Evolutionary conservation across 2,888 invertebrate genomes (phyloP).

Genomic region (Eupelmus urozonus): DNA sequence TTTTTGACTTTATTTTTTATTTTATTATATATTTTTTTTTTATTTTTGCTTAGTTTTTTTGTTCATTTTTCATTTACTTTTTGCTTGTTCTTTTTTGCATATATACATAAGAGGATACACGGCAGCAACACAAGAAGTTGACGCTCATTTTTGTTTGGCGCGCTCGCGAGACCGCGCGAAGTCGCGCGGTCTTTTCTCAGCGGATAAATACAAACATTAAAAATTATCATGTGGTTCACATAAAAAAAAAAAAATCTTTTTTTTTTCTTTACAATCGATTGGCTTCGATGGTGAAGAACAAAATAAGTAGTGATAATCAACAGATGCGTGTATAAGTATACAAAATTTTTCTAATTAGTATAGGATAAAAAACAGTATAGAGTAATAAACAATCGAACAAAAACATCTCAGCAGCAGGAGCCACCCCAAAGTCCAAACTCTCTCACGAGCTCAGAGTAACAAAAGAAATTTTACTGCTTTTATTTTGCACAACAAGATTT

Average conservation of each 20-base stretch:
- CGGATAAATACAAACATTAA: slow-evolving; percentile 59
- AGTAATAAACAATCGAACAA: slow-evolving; percentile 62
- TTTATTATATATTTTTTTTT: no score
- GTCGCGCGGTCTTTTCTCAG: slow-evolving; percentile 14
- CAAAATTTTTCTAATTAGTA: slow-evolving; percentile 57
- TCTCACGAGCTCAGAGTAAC: slow-evolving; percentile 47
- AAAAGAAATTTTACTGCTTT: slow-evolving; percentile 21
- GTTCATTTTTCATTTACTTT: slow-evolving; percentile 43
- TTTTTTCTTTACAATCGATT: slow-evolving; percentile 48
- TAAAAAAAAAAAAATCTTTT: slow-evolving; percentile 15
- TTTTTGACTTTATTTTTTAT: slow-evolving; percentile 11
- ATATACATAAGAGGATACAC: slow-evolving; percentile 55
- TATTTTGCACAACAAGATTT: background rate
- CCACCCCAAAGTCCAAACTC: slow-evolving; percentile 60
- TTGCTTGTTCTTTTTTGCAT: slow-evolving; percentile 41
- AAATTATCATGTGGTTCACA: slow-evolving; percentile 44
- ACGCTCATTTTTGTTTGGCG: slow-evolving; percentile 91
- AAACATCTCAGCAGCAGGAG: slow-evolving; percentile 60
- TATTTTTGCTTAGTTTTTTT: slow-evolving; percentile 19
- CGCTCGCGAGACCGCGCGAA: slow-evolving; percentile 71
- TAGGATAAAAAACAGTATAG: slow-evolving; percentile 56
- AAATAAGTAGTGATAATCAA: slow-evolving; percentile 56
- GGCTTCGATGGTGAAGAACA: slow-evolving; percentile 58
- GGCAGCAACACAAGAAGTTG: slow-evolving; percentile 85
- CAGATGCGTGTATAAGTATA: slow-evolving; percentile 55